Percentiles rank a stretch among this genome's conserved stretches.
These are phyloP conservation scores for Atta colombica DNA, from an alignment of 1,140 invertebrate species.

Conservation along the genomic window DNA sequence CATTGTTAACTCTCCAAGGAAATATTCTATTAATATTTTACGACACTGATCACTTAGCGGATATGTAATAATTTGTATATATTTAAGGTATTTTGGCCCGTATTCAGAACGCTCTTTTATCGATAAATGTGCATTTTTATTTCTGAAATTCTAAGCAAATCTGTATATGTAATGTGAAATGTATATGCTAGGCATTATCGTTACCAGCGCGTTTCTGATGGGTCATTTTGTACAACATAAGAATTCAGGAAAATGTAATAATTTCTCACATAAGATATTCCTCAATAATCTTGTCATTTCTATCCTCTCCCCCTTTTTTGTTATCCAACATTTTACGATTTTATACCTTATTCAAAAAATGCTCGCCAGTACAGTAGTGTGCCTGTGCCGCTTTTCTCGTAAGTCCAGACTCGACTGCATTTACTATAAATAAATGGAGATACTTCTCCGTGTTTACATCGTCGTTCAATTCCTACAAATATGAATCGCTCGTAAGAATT, in stretches of 20 bases:
- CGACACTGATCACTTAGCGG: not conserved
- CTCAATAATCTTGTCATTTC: not conserved
- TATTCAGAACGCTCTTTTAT: no score
- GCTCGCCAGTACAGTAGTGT: conserved; percentile 75
- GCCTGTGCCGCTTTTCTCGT: conserved; percentile 74
- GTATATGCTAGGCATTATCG: no score
- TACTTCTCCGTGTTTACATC: conserved; percentile 69
- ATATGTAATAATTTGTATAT: not conserved
- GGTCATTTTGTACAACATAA: not conserved
- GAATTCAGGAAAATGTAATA: not conserved
- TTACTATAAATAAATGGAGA: conserved; percentile 62
- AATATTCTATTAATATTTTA: not conserved
- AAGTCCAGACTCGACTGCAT: conserved; percentile 68
- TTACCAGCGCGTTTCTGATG: no score
- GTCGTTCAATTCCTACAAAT: conserved; percentile 69
- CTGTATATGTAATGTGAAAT: no score
- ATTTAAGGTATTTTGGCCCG: not conserved
- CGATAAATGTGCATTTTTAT: no score
- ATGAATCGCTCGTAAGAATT: not conserved
- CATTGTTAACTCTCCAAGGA: not conserved
- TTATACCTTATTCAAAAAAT: conserved; percentile 73
- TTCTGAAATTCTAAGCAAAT: no score
- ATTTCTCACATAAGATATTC: not conserved
- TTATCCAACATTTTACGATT: not conserved
- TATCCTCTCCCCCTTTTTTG: not conserved